A percentile compares a stretch with the other conserved stretches of the same genome.
phyloP scores from a whole-genome alignment of 2,113 vertebrate species.

The Desmodus rotundus region DNA sequence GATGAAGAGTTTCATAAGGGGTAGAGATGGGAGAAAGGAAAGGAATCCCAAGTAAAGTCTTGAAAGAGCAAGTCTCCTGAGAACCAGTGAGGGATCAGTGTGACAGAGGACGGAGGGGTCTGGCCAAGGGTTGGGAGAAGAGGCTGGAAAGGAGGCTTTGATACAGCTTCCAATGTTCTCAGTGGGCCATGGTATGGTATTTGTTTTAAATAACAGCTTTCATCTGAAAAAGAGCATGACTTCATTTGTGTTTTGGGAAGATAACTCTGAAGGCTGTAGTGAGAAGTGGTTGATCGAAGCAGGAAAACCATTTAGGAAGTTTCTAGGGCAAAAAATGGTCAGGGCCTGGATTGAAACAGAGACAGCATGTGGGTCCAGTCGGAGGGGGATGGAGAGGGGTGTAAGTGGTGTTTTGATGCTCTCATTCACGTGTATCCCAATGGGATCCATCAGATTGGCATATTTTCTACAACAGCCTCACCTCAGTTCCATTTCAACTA shows the following conservation, averaged over 20 bases:
- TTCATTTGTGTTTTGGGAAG: background rate
- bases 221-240: background rate
- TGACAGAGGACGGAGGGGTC: background rate
- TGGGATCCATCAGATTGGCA: background rate
- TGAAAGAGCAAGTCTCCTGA: background rate
- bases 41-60: background rate
- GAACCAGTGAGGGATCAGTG: background rate
- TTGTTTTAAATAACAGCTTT: background rate
- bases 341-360: background rate
- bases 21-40: background rate
- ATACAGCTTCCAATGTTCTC: background rate
- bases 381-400: background rate
- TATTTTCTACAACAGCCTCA: background rate
- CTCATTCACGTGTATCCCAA: background rate
- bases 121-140: background rate
- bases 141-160: background rate
- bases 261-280: background rate
- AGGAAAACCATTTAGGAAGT: background rate
- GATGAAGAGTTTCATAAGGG: background rate
- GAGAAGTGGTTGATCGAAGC: background rate
- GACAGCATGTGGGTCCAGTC: rapidly evolving
- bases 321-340: background rate
- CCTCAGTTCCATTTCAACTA: background rate
- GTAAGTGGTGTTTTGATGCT: too few species aligned
- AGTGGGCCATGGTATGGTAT: rapidly evolving